phyloP scores from a whole-genome alignment of 2,888 invertebrate genomes.

The Zaprionus obscuricornis region DNA sequence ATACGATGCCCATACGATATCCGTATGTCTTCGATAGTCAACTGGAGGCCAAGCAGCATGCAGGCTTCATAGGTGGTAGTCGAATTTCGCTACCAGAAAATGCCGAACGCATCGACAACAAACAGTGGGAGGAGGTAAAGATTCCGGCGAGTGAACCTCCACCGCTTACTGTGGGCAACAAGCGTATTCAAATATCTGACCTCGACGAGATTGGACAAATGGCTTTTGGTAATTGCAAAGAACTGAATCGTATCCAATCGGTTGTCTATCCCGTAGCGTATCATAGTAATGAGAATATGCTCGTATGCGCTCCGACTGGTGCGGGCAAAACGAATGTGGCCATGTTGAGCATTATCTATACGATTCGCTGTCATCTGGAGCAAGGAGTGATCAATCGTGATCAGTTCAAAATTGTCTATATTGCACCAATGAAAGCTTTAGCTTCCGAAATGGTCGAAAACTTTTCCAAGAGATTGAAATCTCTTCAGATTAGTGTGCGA shows the following conservation, averaged over 20 bases:
- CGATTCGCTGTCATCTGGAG: constrained; percentile 93
- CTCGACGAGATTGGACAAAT: constrained; percentile 91
- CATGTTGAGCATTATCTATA: constrained; percentile 94
- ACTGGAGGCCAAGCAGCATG: constrained; percentile 86
- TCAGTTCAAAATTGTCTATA: constrained; percentile 98
- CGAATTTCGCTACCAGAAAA: constrained; percentile 92
- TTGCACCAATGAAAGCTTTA: constrained; percentile 99
- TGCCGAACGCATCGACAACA: constrained; percentile 88
- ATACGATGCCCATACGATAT: constrained; percentile 86
- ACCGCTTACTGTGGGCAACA: constrained; percentile 86
- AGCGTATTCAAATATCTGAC: constrained; percentile 85
- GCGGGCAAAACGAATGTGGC: constrained; percentile 99
- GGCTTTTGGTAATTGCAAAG: constrained; percentile 94
- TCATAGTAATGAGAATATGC: constrained; percentile 96
- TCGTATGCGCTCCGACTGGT: constrained; percentile 99
- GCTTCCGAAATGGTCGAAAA: constrained; percentile 99
- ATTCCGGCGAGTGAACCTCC: constrained; percentile 89
- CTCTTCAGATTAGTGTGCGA: constrained; percentile 91
- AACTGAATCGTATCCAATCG: constrained; percentile 96
- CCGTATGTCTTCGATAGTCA: constrained; percentile 95
- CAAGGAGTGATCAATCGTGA: constrained; percentile 93
- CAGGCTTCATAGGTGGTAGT: constrained; percentile 90
- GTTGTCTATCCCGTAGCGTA: constrained; percentile 98
- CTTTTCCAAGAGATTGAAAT: constrained; percentile 91
- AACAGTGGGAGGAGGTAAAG: constrained; percentile 93